These are phyloP conservation scores for Deroplatys truncata DNA, from an alignment of 2,888 invertebrate genomes.

Conservation along the genomic window DNA sequence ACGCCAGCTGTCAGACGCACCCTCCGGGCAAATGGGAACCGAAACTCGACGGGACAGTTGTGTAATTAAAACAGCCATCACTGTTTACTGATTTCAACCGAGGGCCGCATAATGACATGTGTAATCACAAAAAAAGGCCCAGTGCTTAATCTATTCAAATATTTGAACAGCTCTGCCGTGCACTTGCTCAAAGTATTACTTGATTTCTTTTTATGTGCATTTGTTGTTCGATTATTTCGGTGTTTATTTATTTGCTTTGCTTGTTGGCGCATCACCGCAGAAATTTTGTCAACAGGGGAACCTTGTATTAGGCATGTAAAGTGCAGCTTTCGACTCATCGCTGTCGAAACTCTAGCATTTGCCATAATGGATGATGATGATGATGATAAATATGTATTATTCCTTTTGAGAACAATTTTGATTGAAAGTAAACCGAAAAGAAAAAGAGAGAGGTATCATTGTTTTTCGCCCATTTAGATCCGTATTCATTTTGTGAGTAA, in stretches of 20 bases:
- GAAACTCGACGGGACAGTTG: background rate
- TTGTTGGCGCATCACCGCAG: background rate
- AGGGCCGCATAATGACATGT: background rate
- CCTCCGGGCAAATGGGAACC: background rate
- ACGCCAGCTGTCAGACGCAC: background rate
- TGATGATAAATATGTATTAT: no score
- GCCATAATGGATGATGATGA: no score
- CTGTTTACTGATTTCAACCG: background rate
- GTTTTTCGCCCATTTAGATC: no score
- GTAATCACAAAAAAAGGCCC: background rate
- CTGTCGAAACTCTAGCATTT: background rate
- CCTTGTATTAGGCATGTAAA: background rate
- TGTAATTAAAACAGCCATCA: background rate
- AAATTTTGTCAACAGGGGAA: background rate
- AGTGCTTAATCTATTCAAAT: background rate
- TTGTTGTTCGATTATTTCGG: background rate
- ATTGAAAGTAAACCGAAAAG: no score
- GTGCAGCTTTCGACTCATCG: background rate
- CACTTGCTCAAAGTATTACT: background rate
- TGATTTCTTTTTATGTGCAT: background rate
- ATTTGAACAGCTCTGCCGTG: background rate
- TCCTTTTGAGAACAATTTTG: no score
- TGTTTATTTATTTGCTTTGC: background rate
- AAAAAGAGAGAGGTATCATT: no score
- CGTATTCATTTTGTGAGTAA: no score